phyloP scores from a whole-genome alignment of 2,888 invertebrate genomes.

The Lithosia quadra region DNA sequence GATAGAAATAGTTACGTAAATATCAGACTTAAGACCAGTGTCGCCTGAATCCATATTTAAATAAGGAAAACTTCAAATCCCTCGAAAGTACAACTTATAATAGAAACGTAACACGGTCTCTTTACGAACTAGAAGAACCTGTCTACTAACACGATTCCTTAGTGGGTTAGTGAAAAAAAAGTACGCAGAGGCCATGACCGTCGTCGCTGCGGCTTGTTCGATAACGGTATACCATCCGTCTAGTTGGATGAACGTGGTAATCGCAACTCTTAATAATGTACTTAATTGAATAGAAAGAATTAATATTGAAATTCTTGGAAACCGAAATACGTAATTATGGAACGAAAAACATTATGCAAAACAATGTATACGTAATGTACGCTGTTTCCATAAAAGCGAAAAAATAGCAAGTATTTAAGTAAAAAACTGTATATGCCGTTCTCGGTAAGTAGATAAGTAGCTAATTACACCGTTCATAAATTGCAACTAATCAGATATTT shows the following conservation, averaged over 20 bases:
- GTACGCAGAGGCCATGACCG: conserved; percentile 68
- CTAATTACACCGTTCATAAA: no score
- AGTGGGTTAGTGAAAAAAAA: conserved; percentile 73
- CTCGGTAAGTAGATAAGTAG: no score
- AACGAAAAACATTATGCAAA: neutral
- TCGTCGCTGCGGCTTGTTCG: conserved; percentile 55
- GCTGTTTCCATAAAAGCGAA: neutral
- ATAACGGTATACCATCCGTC: conserved; percentile 69
- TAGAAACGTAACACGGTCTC: conserved; percentile 28
- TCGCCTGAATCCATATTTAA: neutral
- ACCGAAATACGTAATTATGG: neutral
- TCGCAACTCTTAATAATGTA: conserved; percentile 51
- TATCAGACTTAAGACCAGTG: neutral
- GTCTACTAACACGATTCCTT: conserved; percentile 62
- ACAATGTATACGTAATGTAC: neutral
- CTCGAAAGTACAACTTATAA: conserved; percentile 10
- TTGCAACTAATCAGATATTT: neutral
- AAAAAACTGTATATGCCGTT: neutral
- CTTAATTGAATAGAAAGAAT: conserved; percentile 43
- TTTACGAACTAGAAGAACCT: conserved; percentile 53
- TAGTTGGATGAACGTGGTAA: conserved; percentile 57
- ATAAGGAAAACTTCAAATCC: conserved; percentile 4
- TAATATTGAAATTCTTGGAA: conserved; percentile 21
- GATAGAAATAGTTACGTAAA: no score
- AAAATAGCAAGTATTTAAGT: neutral